Evolutionary conservation across 2,113 vertebrate genomes (phyloP).

Genomic region (Pituophis catenifer): DNA sequence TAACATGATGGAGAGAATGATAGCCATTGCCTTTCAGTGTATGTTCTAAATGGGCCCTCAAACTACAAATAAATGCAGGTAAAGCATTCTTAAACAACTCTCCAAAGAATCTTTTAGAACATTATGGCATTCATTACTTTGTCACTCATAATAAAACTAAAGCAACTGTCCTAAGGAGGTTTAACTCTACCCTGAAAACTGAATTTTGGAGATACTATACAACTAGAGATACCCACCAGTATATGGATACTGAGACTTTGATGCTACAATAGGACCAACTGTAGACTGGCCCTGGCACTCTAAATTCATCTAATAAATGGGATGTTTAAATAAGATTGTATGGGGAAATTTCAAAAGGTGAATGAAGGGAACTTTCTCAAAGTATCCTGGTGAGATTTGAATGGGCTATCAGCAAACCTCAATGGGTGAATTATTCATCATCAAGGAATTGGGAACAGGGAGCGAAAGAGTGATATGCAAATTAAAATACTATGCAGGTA

Average conservation of each 20-base stretch:
- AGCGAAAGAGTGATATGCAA: not conserved
- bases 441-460: not conserved
- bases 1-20: not conserved
- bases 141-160: not conserved
- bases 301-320: not conserved
- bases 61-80: not conserved
- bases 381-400: not conserved
- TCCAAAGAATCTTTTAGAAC: not conserved
- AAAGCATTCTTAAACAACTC: not conserved
- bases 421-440: not conserved
- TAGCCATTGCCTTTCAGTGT: not conserved
- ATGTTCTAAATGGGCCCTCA: not conserved
- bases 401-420: not conserved
- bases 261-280: not conserved
- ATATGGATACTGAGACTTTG: not conserved
- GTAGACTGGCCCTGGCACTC: not conserved
- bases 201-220: not conserved
- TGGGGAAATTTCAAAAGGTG: not conserved
- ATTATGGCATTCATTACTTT: not conserved
- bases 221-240: not conserved
- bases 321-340: not conserved
- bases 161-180: not conserved
- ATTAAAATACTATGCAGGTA: not conserved
- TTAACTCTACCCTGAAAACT: not conserved
- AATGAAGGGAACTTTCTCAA: not conserved